Evolutionary conservation across 2,888 invertebrate genomes (phyloP).

Genomic region (Hemistola chrysoprasaria): DNA sequence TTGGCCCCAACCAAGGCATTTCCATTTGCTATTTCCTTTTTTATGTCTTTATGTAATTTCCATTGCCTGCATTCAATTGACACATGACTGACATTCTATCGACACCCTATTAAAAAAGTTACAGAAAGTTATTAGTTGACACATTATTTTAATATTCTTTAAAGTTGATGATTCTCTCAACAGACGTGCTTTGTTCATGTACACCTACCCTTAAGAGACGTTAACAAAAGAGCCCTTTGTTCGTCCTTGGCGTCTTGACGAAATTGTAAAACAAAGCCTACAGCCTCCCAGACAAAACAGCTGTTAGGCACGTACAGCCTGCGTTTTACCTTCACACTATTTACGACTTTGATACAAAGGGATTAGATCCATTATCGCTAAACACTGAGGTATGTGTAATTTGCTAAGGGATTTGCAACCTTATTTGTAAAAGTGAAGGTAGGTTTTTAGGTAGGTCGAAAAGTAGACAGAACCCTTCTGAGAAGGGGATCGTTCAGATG

Average conservation of each 20-base stretch:
- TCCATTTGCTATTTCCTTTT: constrained; percentile 3
- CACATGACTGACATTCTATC: no score
- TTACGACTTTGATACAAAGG: not conserved
- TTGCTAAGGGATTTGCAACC: constrained; percentile 7
- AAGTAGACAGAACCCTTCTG: constrained; percentile 22
- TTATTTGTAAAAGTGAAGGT: not conserved
- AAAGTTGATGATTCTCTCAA: no score
- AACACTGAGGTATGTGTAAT: not conserved
- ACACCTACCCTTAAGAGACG: constrained; percentile 7
- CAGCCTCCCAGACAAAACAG: constrained; percentile 56
- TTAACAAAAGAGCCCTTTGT: constrained; percentile 37
- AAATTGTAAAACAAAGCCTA: constrained; percentile 58
- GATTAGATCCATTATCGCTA: constrained; percentile 8
- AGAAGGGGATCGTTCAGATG: constrained; percentile 40
- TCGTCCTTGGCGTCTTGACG: constrained; percentile 46
- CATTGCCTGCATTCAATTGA: no score
- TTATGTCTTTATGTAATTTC: constrained; percentile 1
- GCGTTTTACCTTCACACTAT: constrained; percentile 1
- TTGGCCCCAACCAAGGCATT: no score
- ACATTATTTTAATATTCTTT: no score
- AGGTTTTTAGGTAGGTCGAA: constrained; percentile 6
- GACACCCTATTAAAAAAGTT: no score
- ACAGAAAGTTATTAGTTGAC: no score
- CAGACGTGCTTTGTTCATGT: not conserved
- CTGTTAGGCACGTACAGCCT: constrained; percentile 62